phyloP scores from a whole-genome alignment of 2,888 invertebrate species.

The Hirtodrosophila alboralis region DNA sequence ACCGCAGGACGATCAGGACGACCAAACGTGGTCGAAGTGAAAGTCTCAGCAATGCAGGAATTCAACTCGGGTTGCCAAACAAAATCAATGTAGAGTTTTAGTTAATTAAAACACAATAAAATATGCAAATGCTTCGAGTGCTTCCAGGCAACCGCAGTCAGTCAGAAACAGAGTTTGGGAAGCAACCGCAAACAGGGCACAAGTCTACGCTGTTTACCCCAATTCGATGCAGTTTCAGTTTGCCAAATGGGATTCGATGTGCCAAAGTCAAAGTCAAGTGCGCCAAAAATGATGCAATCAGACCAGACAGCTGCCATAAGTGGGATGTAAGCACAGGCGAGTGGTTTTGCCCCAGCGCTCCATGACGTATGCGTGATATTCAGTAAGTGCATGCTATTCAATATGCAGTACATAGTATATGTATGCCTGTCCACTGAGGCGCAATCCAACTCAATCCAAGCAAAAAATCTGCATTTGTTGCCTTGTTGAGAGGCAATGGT shows the following conservation, averaged over 20 bases:
- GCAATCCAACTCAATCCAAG: constrained; percentile 2
- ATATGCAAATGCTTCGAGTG: constrained; percentile 64
- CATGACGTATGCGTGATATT: constrained; percentile 45
- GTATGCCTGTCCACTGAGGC: constrained; percentile 21
- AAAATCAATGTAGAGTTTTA: constrained; percentile 52
- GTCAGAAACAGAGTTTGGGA: neutral
- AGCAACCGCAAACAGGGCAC: constrained; percentile 38
- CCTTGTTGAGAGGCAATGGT: neutral
- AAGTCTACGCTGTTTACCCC: constrained; percentile 11
- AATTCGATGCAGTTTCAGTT: constrained; percentile 19
- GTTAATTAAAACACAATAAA: constrained; percentile 76
- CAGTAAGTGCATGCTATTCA: constrained; percentile 26
- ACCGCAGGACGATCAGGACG: constrained; percentile 16
- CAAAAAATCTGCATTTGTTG: constrained; percentile 6
- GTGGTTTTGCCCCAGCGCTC: constrained; percentile 10
- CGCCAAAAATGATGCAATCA: constrained; percentile 45
- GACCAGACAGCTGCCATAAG: constrained; percentile 36
- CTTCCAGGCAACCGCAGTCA: constrained; percentile 29
- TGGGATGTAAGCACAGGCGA: constrained; percentile 4
- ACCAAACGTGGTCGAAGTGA: no score
- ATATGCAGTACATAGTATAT: constrained; percentile 24
- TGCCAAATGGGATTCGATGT: constrained; percentile 46
- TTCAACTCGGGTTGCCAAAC: constrained; percentile 26
- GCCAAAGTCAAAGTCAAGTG: constrained; percentile 60
- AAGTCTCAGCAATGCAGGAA: constrained; percentile 17